A percentile compares a stretch with the other conserved stretches of the same genome.
Conservation (phyloP, 2,888 invertebrate species). For the Sympetrum striolatum region DNA sequence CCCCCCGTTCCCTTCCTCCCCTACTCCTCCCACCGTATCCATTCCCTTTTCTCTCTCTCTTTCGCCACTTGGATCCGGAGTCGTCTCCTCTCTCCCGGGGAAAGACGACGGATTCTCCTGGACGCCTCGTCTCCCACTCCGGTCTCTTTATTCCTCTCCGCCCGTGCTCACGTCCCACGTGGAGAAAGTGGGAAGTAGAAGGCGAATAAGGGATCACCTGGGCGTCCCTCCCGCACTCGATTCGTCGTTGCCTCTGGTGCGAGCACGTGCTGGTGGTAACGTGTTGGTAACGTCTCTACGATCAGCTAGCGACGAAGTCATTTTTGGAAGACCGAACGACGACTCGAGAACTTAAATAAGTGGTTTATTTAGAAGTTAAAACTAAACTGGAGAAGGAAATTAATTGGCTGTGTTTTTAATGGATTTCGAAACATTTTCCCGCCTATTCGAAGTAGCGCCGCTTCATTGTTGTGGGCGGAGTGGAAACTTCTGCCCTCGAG, state of each 20-base stretch:
- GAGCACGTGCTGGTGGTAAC: not conserved
- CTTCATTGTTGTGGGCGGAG: too few relatives aligned
- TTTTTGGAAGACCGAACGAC: too few relatives aligned
- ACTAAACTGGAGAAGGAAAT: not conserved
- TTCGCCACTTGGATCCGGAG: slow-evolving; percentile 13
- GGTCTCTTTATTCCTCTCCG: not conserved
- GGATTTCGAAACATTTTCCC: too few relatives aligned
- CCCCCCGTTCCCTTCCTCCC: not conserved
- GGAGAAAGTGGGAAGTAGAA: not conserved
- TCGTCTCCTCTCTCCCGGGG: slow-evolving; percentile 25
- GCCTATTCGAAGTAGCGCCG: too few relatives aligned
- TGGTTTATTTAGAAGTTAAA: not conserved
- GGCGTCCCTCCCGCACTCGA: not conserved
- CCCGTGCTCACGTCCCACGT: not conserved
- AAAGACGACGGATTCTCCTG: not conserved
- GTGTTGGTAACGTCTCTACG: not conserved
- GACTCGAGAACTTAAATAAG: too few relatives aligned
- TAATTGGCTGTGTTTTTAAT: not conserved
- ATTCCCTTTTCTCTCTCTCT: not conserved
- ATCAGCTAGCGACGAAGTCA: too few relatives aligned
- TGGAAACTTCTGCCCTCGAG: too few relatives aligned
- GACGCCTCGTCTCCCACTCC: not conserved
- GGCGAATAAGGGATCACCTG: not conserved
- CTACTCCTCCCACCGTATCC: not conserved
- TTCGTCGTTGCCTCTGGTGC: not conserved